These are phyloP conservation scores for Tipula vernalis DNA, from an alignment of 2,888 invertebrate genomes.

Conservation along the genomic window DNA sequence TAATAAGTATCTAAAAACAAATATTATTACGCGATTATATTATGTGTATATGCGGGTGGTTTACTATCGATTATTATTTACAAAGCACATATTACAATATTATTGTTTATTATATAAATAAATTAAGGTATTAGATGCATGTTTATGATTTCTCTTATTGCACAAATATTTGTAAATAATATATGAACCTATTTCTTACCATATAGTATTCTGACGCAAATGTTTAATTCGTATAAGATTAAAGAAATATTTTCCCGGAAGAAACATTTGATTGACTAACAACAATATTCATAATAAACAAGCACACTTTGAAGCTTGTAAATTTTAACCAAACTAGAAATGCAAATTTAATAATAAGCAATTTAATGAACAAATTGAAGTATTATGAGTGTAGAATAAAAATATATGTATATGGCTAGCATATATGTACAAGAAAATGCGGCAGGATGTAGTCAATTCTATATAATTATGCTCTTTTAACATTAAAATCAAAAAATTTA, in stretches of 20 bases:
- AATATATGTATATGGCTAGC: background rate
- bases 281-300: no score
- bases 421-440: background rate
- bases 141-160: background rate
- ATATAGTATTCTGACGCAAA: no score
- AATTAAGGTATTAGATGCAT: background rate
- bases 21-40: background rate
- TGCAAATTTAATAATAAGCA: background rate
- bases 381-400: background rate
- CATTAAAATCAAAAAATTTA: background rate
- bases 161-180: background rate
- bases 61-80: background rate
- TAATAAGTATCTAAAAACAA: background rate
- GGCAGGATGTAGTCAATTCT: background rate
- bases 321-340: background rate
- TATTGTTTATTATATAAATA: background rate
- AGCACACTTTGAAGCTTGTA: no score
- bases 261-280: no score
- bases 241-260: background rate
- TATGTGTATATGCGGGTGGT: background rate
- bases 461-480: background rate
- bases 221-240: background rate
- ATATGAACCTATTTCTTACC: no score
- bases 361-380: background rate
- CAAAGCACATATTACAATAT: background rate